phyloP scores from a whole-genome alignment of 2,797 vertebrate genomes.

The Enteromius anoplus region DNA sequence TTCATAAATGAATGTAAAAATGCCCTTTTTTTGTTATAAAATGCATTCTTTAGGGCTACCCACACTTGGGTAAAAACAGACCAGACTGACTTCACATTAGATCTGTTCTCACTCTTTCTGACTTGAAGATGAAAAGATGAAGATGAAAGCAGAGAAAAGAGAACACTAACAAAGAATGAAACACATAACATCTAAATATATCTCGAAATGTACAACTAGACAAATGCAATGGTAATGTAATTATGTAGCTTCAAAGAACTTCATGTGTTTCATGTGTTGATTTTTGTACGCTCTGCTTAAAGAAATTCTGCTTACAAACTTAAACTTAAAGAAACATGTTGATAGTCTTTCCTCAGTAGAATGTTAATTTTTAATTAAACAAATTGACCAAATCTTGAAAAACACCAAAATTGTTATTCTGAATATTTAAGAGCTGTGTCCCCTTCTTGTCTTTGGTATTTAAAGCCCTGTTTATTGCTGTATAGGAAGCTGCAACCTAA shows the following conservation, averaged over 20 bases:
- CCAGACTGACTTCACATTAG: conserved; percentile 41
- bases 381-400: neutral
- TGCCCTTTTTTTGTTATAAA: neutral
- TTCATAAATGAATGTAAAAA: neutral
- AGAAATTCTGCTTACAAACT: neutral
- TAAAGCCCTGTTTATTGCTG: neutral
- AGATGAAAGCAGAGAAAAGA: conserved; percentile 4
- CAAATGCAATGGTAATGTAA: conserved; percentile 1
- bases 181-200: conserved; percentile 52
- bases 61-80: conserved; percentile 31
- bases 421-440: neutral
- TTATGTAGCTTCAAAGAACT: conserved; percentile 36
- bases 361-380: neutral
- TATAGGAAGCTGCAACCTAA: conserved; percentile 18
- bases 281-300: neutral
- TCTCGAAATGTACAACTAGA: neutral
- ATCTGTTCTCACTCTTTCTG: conserved; percentile 51
- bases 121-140: neutral
- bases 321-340: conserved; percentile 13
- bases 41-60: neutral
- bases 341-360: neutral
- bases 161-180: conserved; percentile 39
- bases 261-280: neutral
- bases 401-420: neutral
- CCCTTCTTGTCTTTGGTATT: neutral